These are phyloP conservation scores for Anarrhichthys ocellatus DNA, from an alignment of 2,113 vertebrate genomes.

Conservation along the genomic window DNA sequence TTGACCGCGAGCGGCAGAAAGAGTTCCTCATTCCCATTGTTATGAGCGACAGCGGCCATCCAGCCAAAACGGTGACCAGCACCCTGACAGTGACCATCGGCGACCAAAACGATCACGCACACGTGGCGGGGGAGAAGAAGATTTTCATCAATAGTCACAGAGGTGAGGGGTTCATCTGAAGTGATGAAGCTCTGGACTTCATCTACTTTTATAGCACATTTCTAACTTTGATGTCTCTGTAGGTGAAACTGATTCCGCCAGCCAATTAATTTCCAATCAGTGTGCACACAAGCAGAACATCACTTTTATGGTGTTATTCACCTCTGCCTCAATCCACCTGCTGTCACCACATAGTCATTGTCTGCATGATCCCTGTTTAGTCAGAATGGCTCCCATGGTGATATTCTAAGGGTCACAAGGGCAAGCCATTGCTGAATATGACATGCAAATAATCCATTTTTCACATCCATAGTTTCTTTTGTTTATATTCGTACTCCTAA, in stretches of 20 bases:
- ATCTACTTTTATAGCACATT: slow-evolving; percentile 7
- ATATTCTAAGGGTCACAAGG: slow-evolving; percentile 20
- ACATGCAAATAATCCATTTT: not conserved
- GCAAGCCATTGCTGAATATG: not conserved
- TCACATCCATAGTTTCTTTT: no score
- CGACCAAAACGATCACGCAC: slow-evolving; percentile 91
- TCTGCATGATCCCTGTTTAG: not conserved
- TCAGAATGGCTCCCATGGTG: slow-evolving; percentile 8
- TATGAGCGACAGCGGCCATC: slow-evolving; percentile 89
- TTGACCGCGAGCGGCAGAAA: slow-evolving; percentile 90
- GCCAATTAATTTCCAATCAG: slow-evolving; percentile 17
- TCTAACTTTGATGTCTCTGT: slow-evolving; percentile 6
- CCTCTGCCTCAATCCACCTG: not conserved
- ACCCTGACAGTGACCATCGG: slow-evolving; percentile 89
- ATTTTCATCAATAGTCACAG: slow-evolving; percentile 86
- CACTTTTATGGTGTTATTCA: slow-evolving; percentile 23
- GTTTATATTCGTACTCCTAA: no score
- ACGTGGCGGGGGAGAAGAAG: slow-evolving; percentile 86
- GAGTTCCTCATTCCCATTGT: slow-evolving; percentile 87
- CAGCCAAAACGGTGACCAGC: slow-evolving; percentile 87
- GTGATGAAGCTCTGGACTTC: not conserved
- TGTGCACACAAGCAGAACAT: not conserved
- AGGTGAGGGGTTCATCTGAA: slow-evolving; percentile 79
- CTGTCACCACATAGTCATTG: slow-evolving; percentile 16
- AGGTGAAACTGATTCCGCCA: slow-evolving; percentile 4